Base-by-base conservation (phyloP, 2,888 invertebrate genomes). In the Dione juno region DNA sequence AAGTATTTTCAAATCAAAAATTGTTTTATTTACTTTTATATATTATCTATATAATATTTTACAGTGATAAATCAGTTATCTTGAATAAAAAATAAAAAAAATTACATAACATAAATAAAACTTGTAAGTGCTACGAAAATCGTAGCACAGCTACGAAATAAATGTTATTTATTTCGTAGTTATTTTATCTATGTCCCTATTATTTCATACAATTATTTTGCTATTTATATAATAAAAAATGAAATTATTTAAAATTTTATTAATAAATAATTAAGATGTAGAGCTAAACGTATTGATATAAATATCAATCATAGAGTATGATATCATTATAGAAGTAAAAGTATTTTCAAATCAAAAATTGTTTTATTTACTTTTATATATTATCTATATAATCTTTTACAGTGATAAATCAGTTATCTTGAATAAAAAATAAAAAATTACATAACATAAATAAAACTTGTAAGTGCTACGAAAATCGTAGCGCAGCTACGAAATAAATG, bases 11-110 rank as follows among this genome's bases (percentile, higher is more conserved):
- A 28, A n/a, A 28, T 3, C 5, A n/a, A n/a, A n/a, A n/a, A n/a
- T n/a, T n/a, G n/a, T n/a, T n/a, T n/a, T n/a, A n/a, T n/a, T n/a
- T n/a, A n/a, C n/a, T n/a, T n/a, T n/a, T n/a, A n/a, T n/a, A n/a
- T 40, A n/a, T n/a, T n/a, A n/a, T n/a, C n/a, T n/a, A n/a, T n/a
- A n/a, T n/a, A n/a, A 16, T 1, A 13, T 16, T 16, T 54, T 8
- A 1, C 5, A 1, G 9, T 14, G n/a, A 35, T 48, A 5, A 35
- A 28, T 45, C 10, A 45, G 14, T 57, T 66, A 66, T 48, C 48
- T 66, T 45, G 48, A 66, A 67, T 40, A 45, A 57, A 35, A 19
- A 48, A 48, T 58, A 14, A 35, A 50, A 64, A n/a, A 1, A 16
- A 19, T 41, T 14, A 16, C 0, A 13, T 45, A 45, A 14, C 7